Evolutionary conservation across 2,797 vertebrate genomes (phyloP).

Genomic region (Gallinago stenura): DNA sequence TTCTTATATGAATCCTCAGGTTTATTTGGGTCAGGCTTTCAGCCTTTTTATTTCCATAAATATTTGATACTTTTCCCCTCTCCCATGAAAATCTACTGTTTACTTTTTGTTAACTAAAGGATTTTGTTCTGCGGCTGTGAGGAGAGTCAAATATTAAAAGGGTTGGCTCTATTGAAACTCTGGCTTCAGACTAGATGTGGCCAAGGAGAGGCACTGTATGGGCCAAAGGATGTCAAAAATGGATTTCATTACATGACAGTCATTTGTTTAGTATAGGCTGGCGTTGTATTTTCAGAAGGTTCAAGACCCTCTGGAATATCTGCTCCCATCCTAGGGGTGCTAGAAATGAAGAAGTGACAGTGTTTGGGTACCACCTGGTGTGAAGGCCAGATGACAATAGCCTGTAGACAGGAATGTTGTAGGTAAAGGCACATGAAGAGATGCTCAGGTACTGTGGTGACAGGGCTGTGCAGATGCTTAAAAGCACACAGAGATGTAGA

Average conservation of each 20-base stretch:
- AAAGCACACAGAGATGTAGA: not conserved
- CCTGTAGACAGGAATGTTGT: not conserved
- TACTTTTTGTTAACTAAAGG: not conserved
- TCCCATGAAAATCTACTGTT: not conserved
- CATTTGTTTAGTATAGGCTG: not conserved
- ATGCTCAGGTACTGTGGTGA: not conserved
- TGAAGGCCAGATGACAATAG: not conserved
- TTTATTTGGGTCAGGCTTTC: not conserved
- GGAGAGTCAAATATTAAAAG: not conserved
- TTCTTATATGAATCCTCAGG: not conserved
- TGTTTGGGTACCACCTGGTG: not conserved
- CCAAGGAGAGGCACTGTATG: not conserved
- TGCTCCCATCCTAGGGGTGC: not conserved
- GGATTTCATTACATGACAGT: not conserved
- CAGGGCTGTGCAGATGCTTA: not conserved
- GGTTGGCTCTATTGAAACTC: not conserved
- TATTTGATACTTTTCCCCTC: not conserved
- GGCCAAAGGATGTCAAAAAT: not conserved
- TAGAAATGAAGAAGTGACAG: not conserved
- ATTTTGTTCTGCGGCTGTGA: not conserved
- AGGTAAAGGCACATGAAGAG: not conserved
- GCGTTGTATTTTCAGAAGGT: not conserved
- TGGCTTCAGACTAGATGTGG: not conserved
- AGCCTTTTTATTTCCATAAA: not conserved
- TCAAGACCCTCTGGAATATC: not conserved